These are phyloP conservation scores for Ochropleura plecta DNA, from an alignment of 2,888 invertebrate species.

Conservation along the genomic window DNA sequence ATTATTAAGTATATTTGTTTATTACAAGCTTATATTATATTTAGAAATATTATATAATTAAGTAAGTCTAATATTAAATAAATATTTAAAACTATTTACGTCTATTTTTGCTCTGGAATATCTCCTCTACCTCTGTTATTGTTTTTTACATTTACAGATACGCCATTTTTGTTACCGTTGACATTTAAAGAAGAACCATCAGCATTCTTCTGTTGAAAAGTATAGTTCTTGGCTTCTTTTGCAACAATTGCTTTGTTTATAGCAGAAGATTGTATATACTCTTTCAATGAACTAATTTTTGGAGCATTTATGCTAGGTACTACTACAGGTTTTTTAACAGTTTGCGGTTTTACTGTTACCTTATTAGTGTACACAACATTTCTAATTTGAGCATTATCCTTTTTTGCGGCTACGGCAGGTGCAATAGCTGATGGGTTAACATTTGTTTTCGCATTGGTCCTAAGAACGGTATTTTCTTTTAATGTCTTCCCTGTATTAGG, in stretches of 20 bases:
- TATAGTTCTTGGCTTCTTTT: conserved; percentile 9
- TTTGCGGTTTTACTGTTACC: conserved; percentile 16
- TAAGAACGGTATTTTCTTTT: background rate
- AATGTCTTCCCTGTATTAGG: conserved; percentile 30
- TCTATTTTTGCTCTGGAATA: conserved; percentile 54
- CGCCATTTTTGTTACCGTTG: conserved; percentile 10
- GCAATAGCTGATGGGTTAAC: background rate
- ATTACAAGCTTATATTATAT: conserved; percentile 62
- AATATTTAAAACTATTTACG: conserved; percentile 50
- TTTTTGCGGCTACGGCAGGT: background rate
- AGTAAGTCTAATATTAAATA: conserved; percentile 62
- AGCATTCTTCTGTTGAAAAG: conserved; percentile 29
- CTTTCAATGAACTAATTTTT: conserved; percentile 6
- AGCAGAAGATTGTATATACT: background rate
- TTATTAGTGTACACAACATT: conserved; percentile 15
- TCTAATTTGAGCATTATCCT: background rate
- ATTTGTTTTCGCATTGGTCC: conserved; percentile 18
- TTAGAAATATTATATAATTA: conserved; percentile 52
- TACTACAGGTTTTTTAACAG: background rate
- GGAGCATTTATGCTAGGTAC: background rate
- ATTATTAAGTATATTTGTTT: conserved; percentile 58
- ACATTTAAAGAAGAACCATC: conserved; percentile 25
- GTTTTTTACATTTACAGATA: conserved; percentile 2
- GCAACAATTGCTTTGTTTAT: conserved; percentile 12
- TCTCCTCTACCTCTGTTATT: conserved; percentile 48